Evolutionary conservation across 2,888 invertebrate genomes (phyloP).

Genomic region (Mesorhabditis sp.): DNA sequence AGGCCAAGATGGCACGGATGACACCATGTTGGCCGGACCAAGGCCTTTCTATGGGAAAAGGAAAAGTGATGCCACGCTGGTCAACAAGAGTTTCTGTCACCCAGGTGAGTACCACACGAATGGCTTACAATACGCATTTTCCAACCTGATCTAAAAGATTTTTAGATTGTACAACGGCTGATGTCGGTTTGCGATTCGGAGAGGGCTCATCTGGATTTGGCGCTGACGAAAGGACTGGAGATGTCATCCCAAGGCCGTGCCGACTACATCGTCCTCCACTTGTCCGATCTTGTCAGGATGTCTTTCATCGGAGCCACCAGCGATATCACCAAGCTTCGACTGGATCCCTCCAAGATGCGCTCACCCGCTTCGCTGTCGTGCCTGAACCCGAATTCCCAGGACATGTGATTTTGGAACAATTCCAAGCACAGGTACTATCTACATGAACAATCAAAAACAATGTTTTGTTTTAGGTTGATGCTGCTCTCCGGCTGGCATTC

Average conservation of each 20-base stretch:
- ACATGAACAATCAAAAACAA: slow-evolving; percentile 31
- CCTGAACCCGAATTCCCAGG: slow-evolving; percentile 65
- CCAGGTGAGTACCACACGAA: slow-evolving; percentile 15
- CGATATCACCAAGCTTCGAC: slow-evolving; percentile 51
- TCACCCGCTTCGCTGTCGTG: slow-evolving; percentile 60
- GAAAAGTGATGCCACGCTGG: slow-evolving; percentile 46
- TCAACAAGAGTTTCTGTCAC: slow-evolving; percentile 53
- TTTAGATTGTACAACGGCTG: slow-evolving; percentile 83
- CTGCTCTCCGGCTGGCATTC: slow-evolving; percentile 64
- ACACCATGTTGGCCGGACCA: slow-evolving; percentile 38
- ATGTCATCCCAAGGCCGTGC: slow-evolving; percentile 42
- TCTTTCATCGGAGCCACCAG: slow-evolving; percentile 96
- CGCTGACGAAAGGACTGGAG: slow-evolving; percentile 82
- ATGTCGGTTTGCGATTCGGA: slow-evolving; percentile 74
- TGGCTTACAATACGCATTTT: no score
- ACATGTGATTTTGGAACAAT: slow-evolving; percentile 64
- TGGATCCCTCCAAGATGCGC: slow-evolving; percentile 51
- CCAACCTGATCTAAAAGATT: background rate
- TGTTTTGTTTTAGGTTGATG: slow-evolving; percentile 58
- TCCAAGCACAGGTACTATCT: slow-evolving; percentile 61
- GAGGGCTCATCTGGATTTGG: slow-evolving; percentile 81
- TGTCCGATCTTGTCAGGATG: slow-evolving; percentile 96
- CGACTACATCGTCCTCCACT: slow-evolving; percentile 79
- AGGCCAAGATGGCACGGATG: slow-evolving; percentile 57
- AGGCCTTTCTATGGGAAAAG: slow-evolving; percentile 29